Percentiles rank a stretch among this genome's conserved stretches.
These are phyloP conservation scores for Zosterops borbonicus DNA, from an alignment of 2,113 vertebrate genomes.

Conservation along the genomic window DNA sequence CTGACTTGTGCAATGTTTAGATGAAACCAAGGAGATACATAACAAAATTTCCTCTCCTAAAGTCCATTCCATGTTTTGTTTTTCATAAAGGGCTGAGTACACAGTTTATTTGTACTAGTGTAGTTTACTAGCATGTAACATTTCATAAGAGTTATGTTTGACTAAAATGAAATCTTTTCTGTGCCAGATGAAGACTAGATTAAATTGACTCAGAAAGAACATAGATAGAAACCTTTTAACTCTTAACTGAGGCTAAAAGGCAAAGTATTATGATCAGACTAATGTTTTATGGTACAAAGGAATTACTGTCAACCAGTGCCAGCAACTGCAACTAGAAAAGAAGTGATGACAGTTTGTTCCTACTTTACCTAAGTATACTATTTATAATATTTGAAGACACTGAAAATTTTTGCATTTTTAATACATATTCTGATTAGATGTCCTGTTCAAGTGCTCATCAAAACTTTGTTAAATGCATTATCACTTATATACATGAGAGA, in stretches of 20 bases:
- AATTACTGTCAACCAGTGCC: background rate
- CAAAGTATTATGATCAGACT: background rate
- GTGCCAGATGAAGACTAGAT: background rate
- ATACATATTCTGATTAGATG: background rate
- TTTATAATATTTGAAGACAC: background rate
- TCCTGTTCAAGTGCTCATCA: background rate
- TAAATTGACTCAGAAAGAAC: background rate
- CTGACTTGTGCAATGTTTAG: background rate
- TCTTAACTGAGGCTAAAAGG: background rate
- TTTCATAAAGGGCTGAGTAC: background rate
- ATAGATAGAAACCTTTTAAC: background rate
- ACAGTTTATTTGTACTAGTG: background rate
- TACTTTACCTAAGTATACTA: background rate
- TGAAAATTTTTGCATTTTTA: background rate
- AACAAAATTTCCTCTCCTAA: background rate
- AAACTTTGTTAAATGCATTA: background rate
- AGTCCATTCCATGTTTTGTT: background rate
- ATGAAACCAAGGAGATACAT: background rate
- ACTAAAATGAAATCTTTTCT: background rate
- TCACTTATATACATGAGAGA: background rate
- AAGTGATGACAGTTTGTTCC: background rate
- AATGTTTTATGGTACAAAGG: background rate
- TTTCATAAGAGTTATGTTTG: background rate
- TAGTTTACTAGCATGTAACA: background rate
- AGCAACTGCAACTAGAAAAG: background rate